Base-by-base conservation (phyloP, 2,888 invertebrate species). In the Catocala fraxini region DNA sequence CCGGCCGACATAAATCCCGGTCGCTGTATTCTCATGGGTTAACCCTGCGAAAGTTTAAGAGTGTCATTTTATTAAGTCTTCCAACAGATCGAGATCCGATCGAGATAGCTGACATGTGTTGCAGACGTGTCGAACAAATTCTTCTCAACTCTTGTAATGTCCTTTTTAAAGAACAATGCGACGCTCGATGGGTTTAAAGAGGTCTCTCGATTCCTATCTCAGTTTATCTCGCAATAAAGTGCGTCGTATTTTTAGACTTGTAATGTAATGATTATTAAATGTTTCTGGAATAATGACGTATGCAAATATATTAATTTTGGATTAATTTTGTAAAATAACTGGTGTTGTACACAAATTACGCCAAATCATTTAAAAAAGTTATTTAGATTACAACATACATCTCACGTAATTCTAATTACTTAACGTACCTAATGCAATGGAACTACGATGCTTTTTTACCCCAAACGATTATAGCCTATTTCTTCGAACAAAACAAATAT, bases 1-100 rank as follows among this genome's bases (percentile, higher is more conserved):
- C 7, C 5, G 13, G 15, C 25, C 10, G 5, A 53, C n/a, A 3
- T 13, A 41, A 56, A 35, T 25, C 11, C 10, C 33, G 15, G 6
- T 15, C 71, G 64, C 66, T 59, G 2, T 4, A 4, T 41, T 46
- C 56, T 67, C 12, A 13, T 53, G 33, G 51, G 78, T 70, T 65
- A 3, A 63, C 59, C 34, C 77, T 79, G 49, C 58, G 63, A 62
- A 74, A 68, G 58, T 71, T 74, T 73, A 73, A 82, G 79, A 83
- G 85, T 84, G 88, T 88, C 89, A 90, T 91, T 89, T 91, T 91
- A 91, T 90, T 89, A 91, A 91, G 88, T 88, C 88, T 73, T 85
- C 83, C 81, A 85, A 86, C 86, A 83, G 82, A 87, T 89, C 84
- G 82, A 76, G 87, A 89, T 89, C 82, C 86, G 84, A 81, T 82